These are phyloP conservation scores for Lithophane socia DNA, from an alignment of 2,888 invertebrate species.

Conservation along the genomic window DNA sequence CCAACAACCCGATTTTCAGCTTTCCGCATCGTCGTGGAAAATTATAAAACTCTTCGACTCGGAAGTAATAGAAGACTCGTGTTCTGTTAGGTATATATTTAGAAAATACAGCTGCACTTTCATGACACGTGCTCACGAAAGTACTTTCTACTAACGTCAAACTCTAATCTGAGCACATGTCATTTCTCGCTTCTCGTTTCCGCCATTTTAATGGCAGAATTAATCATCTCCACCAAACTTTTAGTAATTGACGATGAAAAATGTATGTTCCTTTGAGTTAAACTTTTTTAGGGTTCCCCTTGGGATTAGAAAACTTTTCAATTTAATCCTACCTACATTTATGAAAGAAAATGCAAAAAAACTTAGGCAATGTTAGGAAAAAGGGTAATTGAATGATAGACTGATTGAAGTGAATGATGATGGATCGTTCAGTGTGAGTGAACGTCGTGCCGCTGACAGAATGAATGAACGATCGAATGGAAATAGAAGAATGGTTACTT, in stretches of 20 bases:
- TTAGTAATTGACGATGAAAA: slow-evolving; percentile 64
- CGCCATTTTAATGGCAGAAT: slow-evolving; percentile 26
- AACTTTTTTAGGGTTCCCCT: slow-evolving; percentile 43
- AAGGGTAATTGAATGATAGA: slow-evolving; percentile 60
- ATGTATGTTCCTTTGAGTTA: slow-evolving; percentile 46
- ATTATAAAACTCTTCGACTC: neutral
- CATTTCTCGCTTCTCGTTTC: neutral
- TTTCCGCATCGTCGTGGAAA: neutral
- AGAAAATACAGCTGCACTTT: slow-evolving; percentile 1
- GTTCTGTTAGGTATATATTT: neutral
- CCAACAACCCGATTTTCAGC: neutral
- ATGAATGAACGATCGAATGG: slow-evolving; percentile 55
- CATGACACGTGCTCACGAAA: neutral
- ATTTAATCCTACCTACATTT: slow-evolving; percentile 33
- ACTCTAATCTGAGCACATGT: slow-evolving; percentile 10
- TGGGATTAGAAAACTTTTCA: slow-evolving; percentile 55
- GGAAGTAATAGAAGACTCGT: neutral
- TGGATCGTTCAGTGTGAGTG: slow-evolving; percentile 55
- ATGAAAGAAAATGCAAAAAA: slow-evolving; percentile 37
- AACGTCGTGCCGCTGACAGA: slow-evolving; percentile 58
- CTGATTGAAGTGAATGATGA: slow-evolving; percentile 61
- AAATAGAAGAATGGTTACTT: slow-evolving; percentile 63
- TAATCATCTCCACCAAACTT: slow-evolving; percentile 40
- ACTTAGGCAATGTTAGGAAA: slow-evolving; percentile 32
- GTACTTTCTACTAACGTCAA: neutral